Evolutionary conservation across 2,888 invertebrate species (phyloP).

Genomic region (Netelia virgata): DNA sequence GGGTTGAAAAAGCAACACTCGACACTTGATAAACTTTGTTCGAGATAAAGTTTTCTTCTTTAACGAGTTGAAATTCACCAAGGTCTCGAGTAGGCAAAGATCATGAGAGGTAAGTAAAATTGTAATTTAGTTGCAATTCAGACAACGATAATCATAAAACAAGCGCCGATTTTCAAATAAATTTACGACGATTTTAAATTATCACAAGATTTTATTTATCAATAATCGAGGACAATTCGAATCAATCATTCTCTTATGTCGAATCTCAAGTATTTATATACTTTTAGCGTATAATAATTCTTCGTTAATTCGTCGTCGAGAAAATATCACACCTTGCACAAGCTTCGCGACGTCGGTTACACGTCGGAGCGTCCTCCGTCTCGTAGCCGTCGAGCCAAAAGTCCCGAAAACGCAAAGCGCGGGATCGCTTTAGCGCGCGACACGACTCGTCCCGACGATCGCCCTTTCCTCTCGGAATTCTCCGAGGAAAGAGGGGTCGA

Average conservation of each 20-base stretch:
- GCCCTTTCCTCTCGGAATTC: slow-evolving; percentile 58
- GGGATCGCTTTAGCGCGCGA: slow-evolving; percentile 26
- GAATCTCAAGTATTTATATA: no score
- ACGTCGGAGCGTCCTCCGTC: neutral
- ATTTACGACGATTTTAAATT: neutral
- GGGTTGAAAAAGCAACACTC: slow-evolving; percentile 48
- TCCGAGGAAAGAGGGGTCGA: slow-evolving; percentile 1
- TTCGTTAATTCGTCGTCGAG: neutral
- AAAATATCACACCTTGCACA: neutral
- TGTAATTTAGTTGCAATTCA: neutral
- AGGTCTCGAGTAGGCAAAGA: neutral
- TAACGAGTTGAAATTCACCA: slow-evolving; percentile 16
- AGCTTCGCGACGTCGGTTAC: neutral
- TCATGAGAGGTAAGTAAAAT: neutral
- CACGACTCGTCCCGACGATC: slow-evolving; percentile 54
- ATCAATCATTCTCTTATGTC: neutral
- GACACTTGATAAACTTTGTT: slow-evolving; percentile 52
- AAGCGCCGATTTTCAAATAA: neutral
- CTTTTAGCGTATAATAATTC: no score
- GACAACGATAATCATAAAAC: neutral
- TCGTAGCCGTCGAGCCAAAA: neutral
- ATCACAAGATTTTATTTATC: neutral
- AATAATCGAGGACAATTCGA: neutral
- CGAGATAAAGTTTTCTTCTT: slow-evolving; percentile 42
- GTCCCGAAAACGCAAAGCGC: slow-evolving; percentile 28